phyloP scores from a whole-genome alignment of 2,797 vertebrate species.

The Xiphophorus birchmanni region DNA sequence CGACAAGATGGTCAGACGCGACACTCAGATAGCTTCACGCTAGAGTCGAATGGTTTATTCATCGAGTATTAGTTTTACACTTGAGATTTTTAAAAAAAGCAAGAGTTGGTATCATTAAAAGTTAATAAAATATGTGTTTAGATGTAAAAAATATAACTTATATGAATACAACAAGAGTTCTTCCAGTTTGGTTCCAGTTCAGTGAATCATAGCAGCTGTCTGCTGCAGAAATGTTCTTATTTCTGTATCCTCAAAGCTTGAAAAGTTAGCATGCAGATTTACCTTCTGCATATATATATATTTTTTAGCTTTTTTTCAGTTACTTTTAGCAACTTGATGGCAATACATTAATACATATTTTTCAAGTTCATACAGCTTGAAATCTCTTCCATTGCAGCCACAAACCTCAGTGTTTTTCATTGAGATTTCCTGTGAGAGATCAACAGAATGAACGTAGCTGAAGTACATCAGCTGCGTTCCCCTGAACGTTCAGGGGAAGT shows the following conservation, averaged over 20 bases:
- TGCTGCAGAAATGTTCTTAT: not conserved
- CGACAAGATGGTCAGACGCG: conserved; percentile 91
- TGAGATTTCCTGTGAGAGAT: not conserved
- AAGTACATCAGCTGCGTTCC: no score
- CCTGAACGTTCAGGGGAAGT: no score
- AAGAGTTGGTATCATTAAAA: not conserved
- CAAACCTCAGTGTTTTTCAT: not conserved
- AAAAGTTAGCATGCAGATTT: not conserved
- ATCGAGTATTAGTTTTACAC: conserved; percentile 14
- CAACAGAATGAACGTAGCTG: not conserved
- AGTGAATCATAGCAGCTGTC: not conserved
- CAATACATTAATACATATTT: not conserved
- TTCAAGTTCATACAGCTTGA: not conserved
- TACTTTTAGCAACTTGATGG: not conserved
- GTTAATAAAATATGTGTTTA: not conserved
- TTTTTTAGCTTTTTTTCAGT: not conserved
- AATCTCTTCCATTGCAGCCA: not conserved
- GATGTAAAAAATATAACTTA: not conserved
- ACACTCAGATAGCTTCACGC: not conserved
- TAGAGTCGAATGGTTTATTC: conserved; percentile 22
- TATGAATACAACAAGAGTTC: not conserved
- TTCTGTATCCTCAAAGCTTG: not conserved
- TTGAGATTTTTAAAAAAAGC: not conserved
- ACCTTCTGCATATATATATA: not conserved
- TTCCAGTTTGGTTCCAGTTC: not conserved